Evolutionary conservation across 2,113 vertebrate species (phyloP).

Genomic region (Ceratotherium simum): DNA sequence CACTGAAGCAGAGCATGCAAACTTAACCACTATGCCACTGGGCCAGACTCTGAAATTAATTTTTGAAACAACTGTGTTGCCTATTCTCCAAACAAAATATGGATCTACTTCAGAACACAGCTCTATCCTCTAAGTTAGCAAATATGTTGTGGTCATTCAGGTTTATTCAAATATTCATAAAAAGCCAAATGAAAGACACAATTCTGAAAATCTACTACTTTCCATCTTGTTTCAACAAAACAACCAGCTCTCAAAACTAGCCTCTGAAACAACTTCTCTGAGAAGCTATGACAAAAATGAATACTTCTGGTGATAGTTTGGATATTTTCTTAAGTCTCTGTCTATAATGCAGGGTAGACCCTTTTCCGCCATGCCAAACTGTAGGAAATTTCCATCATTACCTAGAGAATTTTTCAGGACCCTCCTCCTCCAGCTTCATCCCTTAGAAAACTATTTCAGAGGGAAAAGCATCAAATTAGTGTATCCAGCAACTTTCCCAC

Average conservation of each 20-base stretch:
- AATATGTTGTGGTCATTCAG: background rate
- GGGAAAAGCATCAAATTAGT: background rate
- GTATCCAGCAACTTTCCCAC: background rate
- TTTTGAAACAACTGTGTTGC: background rate
- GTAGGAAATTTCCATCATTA: background rate
- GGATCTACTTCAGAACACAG: slow-evolving; percentile 20
- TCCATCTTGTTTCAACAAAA: background rate
- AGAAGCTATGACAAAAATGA: slow-evolving; percentile 42
- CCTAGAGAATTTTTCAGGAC: background rate
- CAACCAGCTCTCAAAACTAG: background rate
- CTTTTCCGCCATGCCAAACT: background rate
- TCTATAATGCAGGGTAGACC: background rate
- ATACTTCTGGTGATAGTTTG: background rate
- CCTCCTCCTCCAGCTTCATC: background rate
- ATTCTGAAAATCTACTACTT: background rate
- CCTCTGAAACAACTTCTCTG: slow-evolving; percentile 33
- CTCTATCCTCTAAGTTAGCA: background rate
- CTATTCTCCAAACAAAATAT: slow-evolving; percentile 43
- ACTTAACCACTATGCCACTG: too few species aligned
- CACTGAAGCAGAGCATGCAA: too few species aligned
- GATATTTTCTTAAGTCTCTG: background rate
- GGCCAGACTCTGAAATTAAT: background rate
- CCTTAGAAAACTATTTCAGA: slow-evolving; percentile 36
- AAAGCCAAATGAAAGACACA: background rate
- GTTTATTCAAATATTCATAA: slow-evolving; percentile 7